phyloP scores from a whole-genome alignment of 1,140 invertebrate species.

The Tetraneura akinire region DNA sequence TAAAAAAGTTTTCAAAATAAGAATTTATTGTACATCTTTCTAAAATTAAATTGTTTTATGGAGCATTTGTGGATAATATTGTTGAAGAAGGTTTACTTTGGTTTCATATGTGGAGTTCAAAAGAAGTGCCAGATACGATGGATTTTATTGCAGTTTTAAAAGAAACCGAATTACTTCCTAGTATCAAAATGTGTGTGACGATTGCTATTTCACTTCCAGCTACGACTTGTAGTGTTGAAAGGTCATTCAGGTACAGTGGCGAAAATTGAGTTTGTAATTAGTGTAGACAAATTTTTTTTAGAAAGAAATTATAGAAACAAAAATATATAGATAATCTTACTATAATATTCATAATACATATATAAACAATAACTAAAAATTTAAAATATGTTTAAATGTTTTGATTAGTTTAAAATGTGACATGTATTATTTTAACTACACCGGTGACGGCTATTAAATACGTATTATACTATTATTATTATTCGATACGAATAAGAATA shows the following conservation, averaged over 20 bases:
- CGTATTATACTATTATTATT: too few relatives aligned
- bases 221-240: conserved; percentile 4
- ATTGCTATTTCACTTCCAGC: background rate
- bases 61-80: background rate
- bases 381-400: too few relatives aligned
- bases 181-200: background rate
- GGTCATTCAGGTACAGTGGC: background rate
- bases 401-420: too few relatives aligned
- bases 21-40: background rate
- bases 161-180: conserved; percentile 11
- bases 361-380: too few relatives aligned
- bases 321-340: too few relatives aligned
- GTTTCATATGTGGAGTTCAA: background rate
- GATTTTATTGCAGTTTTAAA: conserved; percentile 1
- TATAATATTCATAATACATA: too few relatives aligned
- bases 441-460: too few relatives aligned
- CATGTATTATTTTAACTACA: too few relatives aligned
- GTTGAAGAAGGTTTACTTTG: background rate
- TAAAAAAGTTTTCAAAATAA: background rate
- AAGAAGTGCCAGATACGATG: conserved; percentile 2
- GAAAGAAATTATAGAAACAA: too few relatives aligned
- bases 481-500: too few relatives aligned
- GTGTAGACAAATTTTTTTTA: too few relatives aligned
- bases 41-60: background rate
- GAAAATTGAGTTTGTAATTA: too few relatives aligned